phyloP scores from a whole-genome alignment of 2,888 invertebrate genomes.

The Meghimatium bilineatum region DNA sequence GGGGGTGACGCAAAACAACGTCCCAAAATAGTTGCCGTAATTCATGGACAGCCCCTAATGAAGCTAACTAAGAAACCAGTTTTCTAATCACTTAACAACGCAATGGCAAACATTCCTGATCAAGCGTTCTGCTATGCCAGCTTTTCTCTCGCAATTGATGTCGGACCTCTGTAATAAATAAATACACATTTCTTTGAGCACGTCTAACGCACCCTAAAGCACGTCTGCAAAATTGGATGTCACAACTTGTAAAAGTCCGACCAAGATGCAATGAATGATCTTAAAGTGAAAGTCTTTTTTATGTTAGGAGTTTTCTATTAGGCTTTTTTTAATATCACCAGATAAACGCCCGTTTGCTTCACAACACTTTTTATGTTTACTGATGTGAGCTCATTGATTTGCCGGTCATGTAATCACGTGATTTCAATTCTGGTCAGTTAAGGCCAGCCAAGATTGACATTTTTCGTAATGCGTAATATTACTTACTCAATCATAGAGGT shows the following conservation, averaged over 20 bases:
- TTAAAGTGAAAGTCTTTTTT: background rate
- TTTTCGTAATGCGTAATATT: background rate
- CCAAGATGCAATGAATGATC: background rate
- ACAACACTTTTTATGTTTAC: background rate
- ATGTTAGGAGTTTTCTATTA: background rate
- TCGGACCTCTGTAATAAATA: background rate
- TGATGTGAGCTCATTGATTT: background rate
- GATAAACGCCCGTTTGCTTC: background rate
- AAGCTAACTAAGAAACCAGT: background rate
- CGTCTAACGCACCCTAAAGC: background rate
- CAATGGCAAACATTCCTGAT: background rate
- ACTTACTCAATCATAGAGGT: constrained; percentile 20
- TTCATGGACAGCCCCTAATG: too few relatives aligned
- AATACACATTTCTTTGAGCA: too few relatives aligned
- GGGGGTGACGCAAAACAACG: too few relatives aligned
- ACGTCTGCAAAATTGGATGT: constrained; percentile 1
- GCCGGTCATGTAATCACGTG: background rate
- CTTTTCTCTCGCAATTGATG: background rate
- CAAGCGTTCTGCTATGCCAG: background rate
- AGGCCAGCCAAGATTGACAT: background rate
- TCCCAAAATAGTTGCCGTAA: too few relatives aligned
- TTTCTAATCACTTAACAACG: background rate
- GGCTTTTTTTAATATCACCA: background rate
- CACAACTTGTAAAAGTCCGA: background rate
- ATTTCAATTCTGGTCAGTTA: background rate